Evolutionary conservation across 2,888 invertebrate genomes (phyloP).

Genomic region (Pristionchus mayeri): DNA sequence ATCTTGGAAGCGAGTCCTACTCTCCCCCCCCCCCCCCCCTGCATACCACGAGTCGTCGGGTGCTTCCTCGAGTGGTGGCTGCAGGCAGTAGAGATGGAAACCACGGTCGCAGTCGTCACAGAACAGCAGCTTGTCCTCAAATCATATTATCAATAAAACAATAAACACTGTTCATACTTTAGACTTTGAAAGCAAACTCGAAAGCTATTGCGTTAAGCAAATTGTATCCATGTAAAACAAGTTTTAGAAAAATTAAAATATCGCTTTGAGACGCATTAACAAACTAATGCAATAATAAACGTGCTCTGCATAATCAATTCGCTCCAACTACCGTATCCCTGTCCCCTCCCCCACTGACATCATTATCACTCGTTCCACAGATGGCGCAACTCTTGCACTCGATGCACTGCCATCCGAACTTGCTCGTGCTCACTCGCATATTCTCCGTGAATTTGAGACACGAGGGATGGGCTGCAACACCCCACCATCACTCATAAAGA

Average conservation of each 20-base stretch:
- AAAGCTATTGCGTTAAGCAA: too few species aligned
- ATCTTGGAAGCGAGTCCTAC: too few species aligned
- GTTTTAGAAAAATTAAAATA: too few species aligned
- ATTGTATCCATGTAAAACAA: too few species aligned
- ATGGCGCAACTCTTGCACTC: constrained; percentile 99
- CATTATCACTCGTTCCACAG: constrained; percentile 98
- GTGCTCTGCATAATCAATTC: too few species aligned
- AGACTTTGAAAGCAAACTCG: too few species aligned
- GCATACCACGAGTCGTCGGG: constrained; percentile 85
- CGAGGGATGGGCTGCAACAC: constrained; percentile 96
- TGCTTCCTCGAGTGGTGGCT: constrained; percentile 92
- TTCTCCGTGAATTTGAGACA: constrained; percentile 98
- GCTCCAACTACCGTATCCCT: neutral
- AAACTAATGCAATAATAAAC: too few species aligned
- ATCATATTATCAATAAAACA: constrained; percentile 46
- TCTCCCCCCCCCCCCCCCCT: too few species aligned
- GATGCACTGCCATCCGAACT: constrained; percentile 99
- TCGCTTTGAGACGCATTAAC: too few species aligned
- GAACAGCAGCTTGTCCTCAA: constrained; percentile 94
- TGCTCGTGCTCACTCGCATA: constrained; percentile 97
- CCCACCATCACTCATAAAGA: too few species aligned
- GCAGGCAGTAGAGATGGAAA: constrained; percentile 99
- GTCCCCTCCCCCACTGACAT: too few species aligned
- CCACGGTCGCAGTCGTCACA: constrained; percentile 99
- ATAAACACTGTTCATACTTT: too few species aligned